Base-by-base conservation (phyloP, 2,888 invertebrate species). In the Diplolepis rosae region DNA sequence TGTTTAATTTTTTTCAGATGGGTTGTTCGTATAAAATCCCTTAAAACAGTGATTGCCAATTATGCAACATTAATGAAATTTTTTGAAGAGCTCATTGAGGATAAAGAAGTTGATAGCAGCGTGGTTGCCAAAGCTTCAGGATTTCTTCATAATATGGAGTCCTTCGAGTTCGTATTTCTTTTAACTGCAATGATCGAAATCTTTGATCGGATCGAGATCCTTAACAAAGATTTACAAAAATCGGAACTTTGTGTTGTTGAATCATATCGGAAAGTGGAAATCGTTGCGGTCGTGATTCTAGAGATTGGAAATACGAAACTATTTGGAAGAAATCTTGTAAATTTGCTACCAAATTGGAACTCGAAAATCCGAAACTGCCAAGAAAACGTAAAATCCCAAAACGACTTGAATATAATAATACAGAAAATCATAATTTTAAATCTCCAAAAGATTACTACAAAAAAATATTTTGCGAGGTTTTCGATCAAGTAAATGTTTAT, bases 201-300 rank as follows among this genome's bases (percentile, higher is more conserved):
- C 2, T 15, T 45, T 45, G 45, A 45, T 18, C n/a, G 45, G 45
- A 15, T 45, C 18, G 45, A 45, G 18, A 45, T 45, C 1, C 61
- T 65, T n/a, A 71, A 74, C 66, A 68, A 54, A 9, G 67, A 74
- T 22, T 56, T 74, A 18, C 69, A 71, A 52, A 68, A 27, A 28
- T 65, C 50, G 24, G 67, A 68, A 24, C 51, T 71, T 27, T 71
- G 69, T 52, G 65, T 71, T 30, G 56, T 67, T 50, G 52, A 68
- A 48, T 70, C 70, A 15, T 70, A 51, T 39, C 32, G 65, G 13
- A 73, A 73, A 48, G 66, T 70, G 48, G 68, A 73, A 48, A 66
- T 56, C 5, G 66, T 65, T 39, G 50, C 45, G n/a, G 35, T 42
- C 32, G 39, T 51, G 2, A 35, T 39, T 69, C 69, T 52, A 68